Evolutionary conservation across 2,888 invertebrate species (phyloP).

Genomic region (Thecocarcelia acutangulata): DNA sequence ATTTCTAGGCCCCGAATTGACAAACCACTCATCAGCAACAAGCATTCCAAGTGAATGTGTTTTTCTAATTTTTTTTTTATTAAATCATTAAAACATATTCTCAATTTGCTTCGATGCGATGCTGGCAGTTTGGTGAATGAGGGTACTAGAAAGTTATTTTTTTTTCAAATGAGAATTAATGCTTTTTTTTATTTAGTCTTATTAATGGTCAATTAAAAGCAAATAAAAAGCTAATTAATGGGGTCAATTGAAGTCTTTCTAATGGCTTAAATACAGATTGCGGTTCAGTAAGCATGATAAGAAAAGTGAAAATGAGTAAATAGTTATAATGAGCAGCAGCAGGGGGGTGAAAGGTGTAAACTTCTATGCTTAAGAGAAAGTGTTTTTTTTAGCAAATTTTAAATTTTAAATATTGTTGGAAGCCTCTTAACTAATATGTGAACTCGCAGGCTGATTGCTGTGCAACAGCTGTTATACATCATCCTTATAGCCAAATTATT

Average conservation of each 20-base stretch:
- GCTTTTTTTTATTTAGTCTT: conserved; percentile 36
- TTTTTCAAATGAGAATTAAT: conserved; percentile 30
- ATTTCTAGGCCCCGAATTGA: conserved; percentile 23
- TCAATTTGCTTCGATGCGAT: conserved; percentile 17
- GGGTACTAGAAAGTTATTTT: neutral
- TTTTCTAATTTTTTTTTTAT: too few relatives aligned
- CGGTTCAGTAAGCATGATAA: neutral
- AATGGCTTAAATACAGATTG: conserved; percentile 38
- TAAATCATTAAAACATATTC: conserved; percentile 25
- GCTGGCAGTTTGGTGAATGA: neutral
- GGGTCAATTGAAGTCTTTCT: conserved; percentile 46
- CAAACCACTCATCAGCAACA: neutral
- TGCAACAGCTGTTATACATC: too few relatives aligned
- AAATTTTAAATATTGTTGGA: too few relatives aligned
- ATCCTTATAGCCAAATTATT: too few relatives aligned
- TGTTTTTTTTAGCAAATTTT: too few relatives aligned
- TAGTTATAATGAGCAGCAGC: conserved; percentile 7
- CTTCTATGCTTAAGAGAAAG: too few relatives aligned
- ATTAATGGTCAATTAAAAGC: conserved; percentile 58
- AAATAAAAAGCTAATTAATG: conserved; percentile 51
- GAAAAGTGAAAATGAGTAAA: conserved; percentile 34
- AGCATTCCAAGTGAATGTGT: too few relatives aligned
- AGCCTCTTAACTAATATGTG: too few relatives aligned
- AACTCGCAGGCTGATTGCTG: too few relatives aligned
- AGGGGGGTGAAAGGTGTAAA: neutral